phyloP scores from a whole-genome alignment of 2,797 vertebrate species.

The Sebastiscus tertius region DNA sequence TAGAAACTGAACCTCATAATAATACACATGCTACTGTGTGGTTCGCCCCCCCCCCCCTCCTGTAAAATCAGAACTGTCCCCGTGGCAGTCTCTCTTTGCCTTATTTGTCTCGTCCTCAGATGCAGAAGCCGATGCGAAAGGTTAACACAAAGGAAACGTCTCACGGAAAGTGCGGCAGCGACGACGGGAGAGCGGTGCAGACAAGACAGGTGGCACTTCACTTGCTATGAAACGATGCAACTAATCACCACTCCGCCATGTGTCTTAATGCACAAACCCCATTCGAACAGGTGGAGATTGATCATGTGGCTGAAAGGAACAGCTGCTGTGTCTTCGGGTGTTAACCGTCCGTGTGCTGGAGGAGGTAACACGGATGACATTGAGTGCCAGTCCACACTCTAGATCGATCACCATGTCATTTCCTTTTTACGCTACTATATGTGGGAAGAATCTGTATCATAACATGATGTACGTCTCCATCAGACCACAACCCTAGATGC shows the following conservation, averaged over 20 bases:
- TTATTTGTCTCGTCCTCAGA: constrained; percentile 73
- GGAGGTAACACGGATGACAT: constrained; percentile 46
- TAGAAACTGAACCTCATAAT: constrained; percentile 45
- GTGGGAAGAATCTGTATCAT: constrained; percentile 11
- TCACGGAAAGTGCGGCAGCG: constrained; percentile 4
- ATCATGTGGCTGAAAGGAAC: constrained; percentile 66
- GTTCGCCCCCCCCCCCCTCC: constrained; percentile 34
- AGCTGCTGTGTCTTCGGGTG: constrained; percentile 53
- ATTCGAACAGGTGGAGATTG: constrained; percentile 57
- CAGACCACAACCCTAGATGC: constrained; percentile 11
- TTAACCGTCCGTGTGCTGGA: constrained; percentile 45
- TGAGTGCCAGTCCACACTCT: constrained; percentile 17
- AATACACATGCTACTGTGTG: constrained; percentile 46
- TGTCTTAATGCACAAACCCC: constrained; percentile 65
- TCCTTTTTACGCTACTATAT: constrained; percentile 28
- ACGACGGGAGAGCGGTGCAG: constrained; percentile 20
- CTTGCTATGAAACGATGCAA: constrained; percentile 71
- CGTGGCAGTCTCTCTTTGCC: constrained; percentile 72
- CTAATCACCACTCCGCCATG: constrained; percentile 68
- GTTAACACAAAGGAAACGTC: constrained; percentile 32
- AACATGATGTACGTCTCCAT: constrained; percentile 4
- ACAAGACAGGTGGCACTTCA: constrained; percentile 61
- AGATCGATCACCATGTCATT: constrained; percentile 29
- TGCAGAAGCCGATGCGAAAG: constrained; percentile 36
- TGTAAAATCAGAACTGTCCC: constrained; percentile 54